Evolutionary conservation across 2,113 vertebrate species (phyloP).

Genomic region (Cygnus buccinator): DNA sequence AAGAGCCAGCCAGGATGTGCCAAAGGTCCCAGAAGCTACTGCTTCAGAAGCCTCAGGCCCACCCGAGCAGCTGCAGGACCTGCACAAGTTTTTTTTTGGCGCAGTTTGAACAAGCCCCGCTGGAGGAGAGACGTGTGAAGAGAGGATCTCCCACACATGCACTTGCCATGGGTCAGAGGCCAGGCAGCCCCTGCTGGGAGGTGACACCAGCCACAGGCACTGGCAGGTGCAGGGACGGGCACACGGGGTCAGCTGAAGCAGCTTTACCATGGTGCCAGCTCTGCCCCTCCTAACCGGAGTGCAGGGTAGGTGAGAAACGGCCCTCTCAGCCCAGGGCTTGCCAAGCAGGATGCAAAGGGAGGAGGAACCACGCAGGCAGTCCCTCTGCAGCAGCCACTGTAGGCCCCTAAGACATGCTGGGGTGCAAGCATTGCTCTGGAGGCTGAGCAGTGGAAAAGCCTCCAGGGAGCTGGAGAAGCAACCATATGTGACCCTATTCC

Average conservation of each 20-base stretch:
- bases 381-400: background rate
- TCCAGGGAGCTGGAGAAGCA: background rate
- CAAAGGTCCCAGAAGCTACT: background rate
- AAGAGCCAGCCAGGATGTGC: background rate
- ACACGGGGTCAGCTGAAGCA: accelerated
- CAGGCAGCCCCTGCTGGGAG: background rate
- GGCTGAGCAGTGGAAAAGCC: accelerated
- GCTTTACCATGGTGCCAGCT: background rate
- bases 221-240: background rate
- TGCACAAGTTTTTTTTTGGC: background rate
- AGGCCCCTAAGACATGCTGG: background rate
- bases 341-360: accelerated
- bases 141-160: background rate
- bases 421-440: background rate
- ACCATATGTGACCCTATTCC: accelerated
- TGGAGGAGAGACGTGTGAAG: background rate
- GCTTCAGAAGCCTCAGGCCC: background rate
- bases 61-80: background rate
- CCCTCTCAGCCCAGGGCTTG: background rate
- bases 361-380: background rate
- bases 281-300: background rate
- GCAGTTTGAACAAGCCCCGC: accelerated
- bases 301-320: background rate
- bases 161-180: background rate
- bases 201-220: accelerated